Percentiles rank a stretch among this genome's conserved stretches.
phyloP scores from a whole-genome alignment of 2,113 vertebrate species.

The Synchiropus splendidus region DNA sequence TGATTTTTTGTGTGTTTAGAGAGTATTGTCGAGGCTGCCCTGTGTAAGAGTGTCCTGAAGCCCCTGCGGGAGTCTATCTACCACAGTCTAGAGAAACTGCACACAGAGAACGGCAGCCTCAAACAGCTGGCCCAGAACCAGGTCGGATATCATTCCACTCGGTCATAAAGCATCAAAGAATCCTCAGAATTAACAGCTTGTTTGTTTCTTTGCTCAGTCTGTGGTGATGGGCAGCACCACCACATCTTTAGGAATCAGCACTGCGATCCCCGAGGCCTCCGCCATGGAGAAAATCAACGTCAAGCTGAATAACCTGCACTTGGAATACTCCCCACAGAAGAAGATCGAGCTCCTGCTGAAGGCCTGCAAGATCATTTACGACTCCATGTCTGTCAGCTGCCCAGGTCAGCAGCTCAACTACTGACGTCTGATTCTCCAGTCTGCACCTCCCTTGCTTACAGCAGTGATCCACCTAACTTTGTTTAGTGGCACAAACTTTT shows the following conservation, averaged over 20 bases:
- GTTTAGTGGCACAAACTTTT: too few species aligned
- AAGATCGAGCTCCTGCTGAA: conserved; percentile 90
- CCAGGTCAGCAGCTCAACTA: conserved; percentile 67
- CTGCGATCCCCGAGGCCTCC: conserved; percentile 79
- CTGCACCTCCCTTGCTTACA: too few species aligned
- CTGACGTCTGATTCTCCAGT: neutral
- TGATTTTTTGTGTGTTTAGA: conserved; percentile 56
- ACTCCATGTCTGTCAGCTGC: conserved; percentile 86
- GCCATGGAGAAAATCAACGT: conserved; percentile 88
- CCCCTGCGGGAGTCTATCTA: conserved; percentile 81
- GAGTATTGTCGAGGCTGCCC: conserved; percentile 77
- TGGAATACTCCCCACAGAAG: conserved; percentile 90
- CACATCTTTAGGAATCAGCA: conserved; percentile 84
- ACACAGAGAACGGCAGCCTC: conserved; percentile 65
- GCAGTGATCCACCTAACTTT: too few species aligned
- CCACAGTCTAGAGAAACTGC: conserved; percentile 75
- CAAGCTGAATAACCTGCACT: conserved; percentile 78
- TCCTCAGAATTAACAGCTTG: too few species aligned
- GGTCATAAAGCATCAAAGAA: too few species aligned
- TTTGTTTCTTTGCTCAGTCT: conserved; percentile 27
- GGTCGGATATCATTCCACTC: conserved; percentile 29
- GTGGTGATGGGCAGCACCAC: conserved; percentile 82
- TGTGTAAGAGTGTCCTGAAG: conserved; percentile 93
- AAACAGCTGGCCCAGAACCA: conserved; percentile 85
- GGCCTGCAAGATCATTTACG: conserved; percentile 94